Base-by-base conservation (phyloP, 2,888 invertebrate species). In the Sicus ferrugineus region DNA sequence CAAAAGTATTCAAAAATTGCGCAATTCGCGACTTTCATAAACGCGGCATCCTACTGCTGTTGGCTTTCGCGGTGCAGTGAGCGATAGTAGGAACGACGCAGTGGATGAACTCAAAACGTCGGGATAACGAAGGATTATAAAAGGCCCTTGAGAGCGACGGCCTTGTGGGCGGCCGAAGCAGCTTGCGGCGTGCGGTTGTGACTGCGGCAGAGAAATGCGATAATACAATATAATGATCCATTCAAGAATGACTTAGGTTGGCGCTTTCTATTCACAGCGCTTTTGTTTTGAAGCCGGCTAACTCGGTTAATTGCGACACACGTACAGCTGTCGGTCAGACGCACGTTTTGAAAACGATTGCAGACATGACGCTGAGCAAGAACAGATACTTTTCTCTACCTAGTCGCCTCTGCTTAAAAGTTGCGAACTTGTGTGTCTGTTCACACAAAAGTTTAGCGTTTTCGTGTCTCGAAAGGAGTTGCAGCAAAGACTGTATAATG, bases 211-310 rank as follows among this genome's bases (percentile, higher is more conserved):
- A 73, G 11, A 23, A 66, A 73, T 76, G 74, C 75, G 77, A 78
- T 77, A 77, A 80, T 81, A 81, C 82, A 80, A 81, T 80, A 77
- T 78, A 81, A 82, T 81, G 80, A 78, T 80, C 79, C 79, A 81
- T 80, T 82, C 80, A 75, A 72, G 75, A 80, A 78, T 80, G 81
- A 81, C 81, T 81, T 81, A 80, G 81, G 81, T 78, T 81, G 80
- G 78, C 26, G 19, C 38, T 31, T 61, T n/a, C 38, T 21, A 23
- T 14, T 21, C 21, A 14, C 21, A 34, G 26, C n/a, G 26, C n/a
- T 19, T 52, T 52, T 52, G 52, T 52, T 54, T 54, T 54, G 26
- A n/a, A 23, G 16, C 16, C 11, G 26, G 28, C 14, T 2, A 28
- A 54, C 54, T 9, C 11, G 26, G 28, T 5, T 2, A 28, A 54